Base-by-base conservation (phyloP, 2,113 vertebrate genomes). In the Balaeniceps rex region DNA sequence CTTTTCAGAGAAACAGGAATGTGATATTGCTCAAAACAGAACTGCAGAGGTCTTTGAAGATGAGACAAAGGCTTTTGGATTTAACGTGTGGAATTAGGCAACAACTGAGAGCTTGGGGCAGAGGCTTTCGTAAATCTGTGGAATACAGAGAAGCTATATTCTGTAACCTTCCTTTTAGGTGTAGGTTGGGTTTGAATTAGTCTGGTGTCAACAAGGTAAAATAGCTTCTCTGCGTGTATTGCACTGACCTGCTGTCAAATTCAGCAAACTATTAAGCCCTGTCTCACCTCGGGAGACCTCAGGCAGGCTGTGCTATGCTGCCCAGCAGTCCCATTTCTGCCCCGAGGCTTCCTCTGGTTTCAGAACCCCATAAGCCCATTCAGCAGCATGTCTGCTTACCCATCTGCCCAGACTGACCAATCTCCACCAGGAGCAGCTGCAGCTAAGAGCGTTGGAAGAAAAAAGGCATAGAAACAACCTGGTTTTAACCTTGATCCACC, bases 261-360 rank as follows among this genome's bases (percentile, higher is more conserved):
- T 68, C 23, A 23, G 33, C 68, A 38, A 75, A 46, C 23, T 23
- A 2, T 36, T 14, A 15, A 75, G 63, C 34, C 21, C 16, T 38
- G 14, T 29, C 38, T 83, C 2, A 0, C 29, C 54, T n/a, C 5
- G 10, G 33, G 14, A 46, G n/a, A n/a, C n/a, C n/a, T n/a, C n/a
- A n/a, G n/a, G n/a, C n/a, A n/a, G 63, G 19, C 24, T 44, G 33
- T 47, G 44, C 60, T 26, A 22, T 42, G 9, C 12, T 71, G 36
- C 58, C 65, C 38, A 36, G 36, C 15, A 34, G 57, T 58, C 74
- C 33, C 2, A 1, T 70, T 58, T 58, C 64, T 58, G 40, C 47
- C 54, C 14, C 1, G 1, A 49, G 38, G 22, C 34, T 40, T 69
- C 54, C 47, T 74, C 46, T 63, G 34, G 23, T 40, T 68, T 68